Conservation (phyloP, 2,113 vertebrate genomes). For the Cettia cetti region DNA sequence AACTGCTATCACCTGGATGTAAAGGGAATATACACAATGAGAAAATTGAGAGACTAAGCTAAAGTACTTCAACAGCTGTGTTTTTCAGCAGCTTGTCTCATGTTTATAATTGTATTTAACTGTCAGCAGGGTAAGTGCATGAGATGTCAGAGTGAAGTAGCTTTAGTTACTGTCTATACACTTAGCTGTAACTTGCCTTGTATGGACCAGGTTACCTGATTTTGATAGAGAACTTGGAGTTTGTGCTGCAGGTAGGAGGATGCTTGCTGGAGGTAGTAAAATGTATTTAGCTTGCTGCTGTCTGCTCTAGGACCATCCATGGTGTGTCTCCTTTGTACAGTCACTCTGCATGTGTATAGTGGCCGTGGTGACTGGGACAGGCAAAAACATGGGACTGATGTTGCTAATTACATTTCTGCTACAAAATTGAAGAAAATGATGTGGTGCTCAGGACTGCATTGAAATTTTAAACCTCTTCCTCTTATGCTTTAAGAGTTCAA, state of each 20-base stretch:
- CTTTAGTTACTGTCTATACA: neutral
- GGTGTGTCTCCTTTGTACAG: neutral
- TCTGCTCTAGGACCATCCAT: neutral
- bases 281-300: neutral
- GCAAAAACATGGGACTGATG: neutral
- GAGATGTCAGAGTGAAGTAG: slow-evolving; percentile 8
- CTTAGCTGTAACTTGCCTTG: neutral
- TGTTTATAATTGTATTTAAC: neutral
- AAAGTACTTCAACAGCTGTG: neutral
- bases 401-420: neutral
- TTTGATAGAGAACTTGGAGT: neutral
- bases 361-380: neutral
- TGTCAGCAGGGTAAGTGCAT: slow-evolving; percentile 45
- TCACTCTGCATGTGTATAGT: neutral
- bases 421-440: neutral
- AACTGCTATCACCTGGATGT: slow-evolving; percentile 23
- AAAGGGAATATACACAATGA: slow-evolving; percentile 40
- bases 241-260: neutral
- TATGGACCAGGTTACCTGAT: neutral
- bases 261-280: neutral
- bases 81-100: slow-evolving; percentile 2
- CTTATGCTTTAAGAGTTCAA: slow-evolving; percentile 16
- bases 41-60: neutral
- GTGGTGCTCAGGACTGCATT: slow-evolving; percentile 44
- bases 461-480: neutral